These are phyloP conservation scores for Myzus persicae DNA, from an alignment of 1,140 invertebrate genomes.

Conservation along the genomic window DNA sequence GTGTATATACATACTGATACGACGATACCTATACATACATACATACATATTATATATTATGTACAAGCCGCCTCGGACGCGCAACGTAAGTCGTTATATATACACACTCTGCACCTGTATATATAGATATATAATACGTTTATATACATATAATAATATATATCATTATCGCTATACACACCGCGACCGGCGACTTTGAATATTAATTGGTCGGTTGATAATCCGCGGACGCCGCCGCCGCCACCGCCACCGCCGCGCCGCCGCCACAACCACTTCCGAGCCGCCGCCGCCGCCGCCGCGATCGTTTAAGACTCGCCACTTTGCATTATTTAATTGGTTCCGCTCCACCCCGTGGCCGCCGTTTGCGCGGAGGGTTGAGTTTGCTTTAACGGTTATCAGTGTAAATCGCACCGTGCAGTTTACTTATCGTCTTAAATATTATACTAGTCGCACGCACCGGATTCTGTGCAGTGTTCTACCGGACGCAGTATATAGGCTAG, in stretches of 20 bases:
- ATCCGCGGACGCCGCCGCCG: neutral
- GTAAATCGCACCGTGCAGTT: neutral
- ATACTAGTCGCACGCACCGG: neutral
- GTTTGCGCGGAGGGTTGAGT: neutral
- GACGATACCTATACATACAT: neutral
- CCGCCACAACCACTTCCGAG: neutral
- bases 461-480: neutral
- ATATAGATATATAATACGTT: slow-evolving; percentile 1
- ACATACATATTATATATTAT: no score
- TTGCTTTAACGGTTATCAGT: slow-evolving; percentile 41
- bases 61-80: neutral
- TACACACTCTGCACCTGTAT: neutral
- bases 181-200: slow-evolving; percentile 45
- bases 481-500: no score
- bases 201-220: slow-evolving; percentile 50
- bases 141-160: neutral
- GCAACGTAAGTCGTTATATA: slow-evolving; percentile 10
- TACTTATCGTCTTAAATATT: neutral
- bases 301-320: slow-evolving; percentile 55
- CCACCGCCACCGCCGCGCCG: neutral
- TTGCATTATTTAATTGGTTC: slow-evolving; percentile 57
- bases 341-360: neutral
- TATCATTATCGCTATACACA: neutral
- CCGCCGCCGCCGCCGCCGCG: neutral
- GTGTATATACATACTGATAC: neutral